A percentile compares a stretch with the other conserved stretches of the same genome.
These are phyloP conservation scores for Oncorhynchus kisutch DNA, from an alignment of 2,113 vertebrate species.

Conservation along the genomic window DNA sequence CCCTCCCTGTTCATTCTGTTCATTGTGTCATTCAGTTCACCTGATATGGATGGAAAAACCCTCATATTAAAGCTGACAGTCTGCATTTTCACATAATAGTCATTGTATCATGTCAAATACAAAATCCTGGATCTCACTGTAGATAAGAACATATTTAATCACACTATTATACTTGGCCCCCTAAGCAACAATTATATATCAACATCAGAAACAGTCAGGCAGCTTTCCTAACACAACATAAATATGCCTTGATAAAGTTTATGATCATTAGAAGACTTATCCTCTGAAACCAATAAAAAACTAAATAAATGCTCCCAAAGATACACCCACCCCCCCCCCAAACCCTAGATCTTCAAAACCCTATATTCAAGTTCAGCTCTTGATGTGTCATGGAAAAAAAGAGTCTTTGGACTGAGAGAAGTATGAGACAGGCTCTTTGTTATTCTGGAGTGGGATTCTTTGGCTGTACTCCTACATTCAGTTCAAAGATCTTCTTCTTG, in stretches of 20 bases:
- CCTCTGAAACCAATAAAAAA: conserved; percentile 15
- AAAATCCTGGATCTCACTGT: neutral
- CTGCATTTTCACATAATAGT: too few species aligned
- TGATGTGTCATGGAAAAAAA: conserved; percentile 34
- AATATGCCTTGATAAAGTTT: conserved; percentile 26
- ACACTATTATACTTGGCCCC: conserved; percentile 59
- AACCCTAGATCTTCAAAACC: conserved; percentile 24
- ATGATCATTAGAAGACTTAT: conserved; percentile 21
- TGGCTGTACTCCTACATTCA: conserved; percentile 46
- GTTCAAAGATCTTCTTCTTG: conserved; percentile 54
- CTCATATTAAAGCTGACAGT: too few species aligned
- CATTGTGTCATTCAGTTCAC: too few species aligned
- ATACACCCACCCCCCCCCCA: conserved; percentile 1
- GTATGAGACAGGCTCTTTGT: neutral
- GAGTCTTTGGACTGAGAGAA: conserved; percentile 16
- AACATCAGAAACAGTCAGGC: conserved; percentile 27
- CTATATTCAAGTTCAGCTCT: conserved; percentile 53
- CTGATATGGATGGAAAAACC: too few species aligned
- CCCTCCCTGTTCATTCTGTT: too few species aligned
- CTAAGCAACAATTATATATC: conserved; percentile 44
- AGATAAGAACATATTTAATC: conserved; percentile 18
- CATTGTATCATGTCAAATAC: too few species aligned
- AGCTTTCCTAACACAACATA: conserved; percentile 29
- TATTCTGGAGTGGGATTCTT: conserved; percentile 52
- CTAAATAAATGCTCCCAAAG: conserved; percentile 27